Conservation (phyloP, 1,140 invertebrate genomes). For the Oryctes rhinoceros region DNA sequence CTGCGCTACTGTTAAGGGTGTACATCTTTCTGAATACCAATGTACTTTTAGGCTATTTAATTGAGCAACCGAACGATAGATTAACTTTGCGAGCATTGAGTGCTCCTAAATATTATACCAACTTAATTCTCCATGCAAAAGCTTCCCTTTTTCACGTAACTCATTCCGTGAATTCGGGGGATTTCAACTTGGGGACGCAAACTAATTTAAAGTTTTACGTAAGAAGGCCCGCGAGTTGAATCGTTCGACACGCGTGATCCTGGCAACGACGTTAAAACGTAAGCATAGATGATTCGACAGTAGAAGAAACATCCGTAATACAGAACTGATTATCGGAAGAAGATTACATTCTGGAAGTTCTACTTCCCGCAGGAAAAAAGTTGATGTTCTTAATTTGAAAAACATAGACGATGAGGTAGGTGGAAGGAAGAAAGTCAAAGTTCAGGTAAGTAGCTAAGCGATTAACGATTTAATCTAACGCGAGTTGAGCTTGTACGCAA, state of each 20-base stretch:
- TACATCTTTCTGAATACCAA: too few species aligned
- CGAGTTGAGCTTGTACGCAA: not conserved
- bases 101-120: too few species aligned
- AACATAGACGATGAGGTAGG: not conserved
- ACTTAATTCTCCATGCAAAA: too few species aligned
- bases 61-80: too few species aligned
- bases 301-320: not conserved
- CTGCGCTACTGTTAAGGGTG: too few species aligned
- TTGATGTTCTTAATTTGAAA: not conserved
- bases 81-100: too few species aligned
- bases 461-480: not conserved
- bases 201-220: slow-evolving; percentile 16
- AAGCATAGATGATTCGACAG: not conserved
- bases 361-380: not conserved
- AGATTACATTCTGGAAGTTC: slow-evolving; percentile 4
- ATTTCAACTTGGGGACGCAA: not conserved
- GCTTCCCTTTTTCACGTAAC: too few species aligned
- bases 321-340: not conserved
- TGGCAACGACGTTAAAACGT: not conserved
- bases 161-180: not conserved
- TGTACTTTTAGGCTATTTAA: too few species aligned
- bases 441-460: not conserved
- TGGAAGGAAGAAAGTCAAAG: not conserved
- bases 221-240: not conserved
- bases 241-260: not conserved